Conservation (phyloP, 1,140 invertebrate species). For the Semibalanus balanoides region DNA sequence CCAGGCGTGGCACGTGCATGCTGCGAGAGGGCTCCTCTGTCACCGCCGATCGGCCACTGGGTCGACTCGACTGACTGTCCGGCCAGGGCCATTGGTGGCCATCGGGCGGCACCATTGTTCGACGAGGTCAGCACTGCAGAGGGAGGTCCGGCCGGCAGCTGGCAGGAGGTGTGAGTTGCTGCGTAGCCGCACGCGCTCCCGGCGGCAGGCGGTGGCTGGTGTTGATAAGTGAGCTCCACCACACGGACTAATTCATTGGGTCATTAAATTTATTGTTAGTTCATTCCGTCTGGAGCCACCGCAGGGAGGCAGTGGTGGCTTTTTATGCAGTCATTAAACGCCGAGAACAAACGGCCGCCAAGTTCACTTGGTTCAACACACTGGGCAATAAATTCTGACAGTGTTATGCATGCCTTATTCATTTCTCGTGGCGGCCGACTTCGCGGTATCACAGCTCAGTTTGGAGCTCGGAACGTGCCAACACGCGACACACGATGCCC, state of each 20-base stretch:
- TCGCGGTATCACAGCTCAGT: background rate
- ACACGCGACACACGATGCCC: no score
- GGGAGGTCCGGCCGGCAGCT: no score
- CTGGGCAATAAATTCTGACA: background rate
- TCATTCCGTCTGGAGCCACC: background rate
- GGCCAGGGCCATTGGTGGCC: background rate
- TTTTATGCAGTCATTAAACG: background rate
- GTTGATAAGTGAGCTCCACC: background rate
- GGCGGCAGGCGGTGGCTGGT: no score
- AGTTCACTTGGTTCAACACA: background rate
- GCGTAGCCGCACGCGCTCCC: no score
- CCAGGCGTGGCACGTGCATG: background rate
- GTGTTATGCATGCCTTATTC: background rate
- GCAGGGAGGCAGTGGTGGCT: background rate
- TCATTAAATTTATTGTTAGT: background rate
- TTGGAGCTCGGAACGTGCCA: no score
- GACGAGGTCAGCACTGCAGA: no score
- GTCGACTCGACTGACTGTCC: no score
- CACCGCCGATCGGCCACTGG: background rate
- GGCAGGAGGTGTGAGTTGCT: background rate
- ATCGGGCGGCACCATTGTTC: background rate
- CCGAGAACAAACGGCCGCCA: background rate
- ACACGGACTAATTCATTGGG: background rate
- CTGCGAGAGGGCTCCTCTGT: background rate
- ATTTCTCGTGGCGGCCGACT: background rate